Evolutionary conservation across 2,888 invertebrate genomes (phyloP), one percentile per base, ranked within the genome.

Genomic region (Pyrgus malvae): DNA sequence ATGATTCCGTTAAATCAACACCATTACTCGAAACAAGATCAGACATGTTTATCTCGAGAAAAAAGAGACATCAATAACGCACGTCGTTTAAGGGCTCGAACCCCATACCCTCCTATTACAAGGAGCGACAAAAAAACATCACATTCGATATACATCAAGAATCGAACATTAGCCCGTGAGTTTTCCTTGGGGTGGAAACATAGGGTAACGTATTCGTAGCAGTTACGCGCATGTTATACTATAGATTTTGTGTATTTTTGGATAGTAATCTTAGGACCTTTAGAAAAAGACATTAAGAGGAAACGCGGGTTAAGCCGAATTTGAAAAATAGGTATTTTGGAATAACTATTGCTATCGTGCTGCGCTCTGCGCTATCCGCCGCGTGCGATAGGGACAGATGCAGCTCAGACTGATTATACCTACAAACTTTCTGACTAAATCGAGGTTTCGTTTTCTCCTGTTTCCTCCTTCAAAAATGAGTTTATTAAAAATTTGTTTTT

Each of bases 121-220:
- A 65, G 65, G 64, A 19, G 27, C 38, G 60, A 68, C 65, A 69
- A 71, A 74, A 65, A 73, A 74, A 81, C 80, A 84, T 82, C 83
- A 74, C 83, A 81, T 85, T 80, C 77, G 83, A 80, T 83, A 79
- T 75, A 83, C 81, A 83, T 87, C 85, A 84, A 75, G 82, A 82
- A 88, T 87, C 84, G 85, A 85, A 83, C 82, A 78, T 81, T 83
- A 83, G 82, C 69, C 72, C 58, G 61, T 61, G 67, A 27, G 53
- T 66, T 67, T 68, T 67, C 62, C 63, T 65, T 65, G 61, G 56
- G 48, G 42, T 56, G 40, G 48, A 49, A 62, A 74, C 51, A 72
- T 56, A 83, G 66, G 78, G 66, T 55, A 1, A 0, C 0, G 1
- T n/a, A 35, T 55, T 64, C n/a, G 17, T 41, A 1, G 0, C 16